Evolutionary conservation across 2,113 vertebrate genomes (phyloP), one percentile per base, ranked within the genome.

Genomic region (Zosterops lateralis): DNA sequence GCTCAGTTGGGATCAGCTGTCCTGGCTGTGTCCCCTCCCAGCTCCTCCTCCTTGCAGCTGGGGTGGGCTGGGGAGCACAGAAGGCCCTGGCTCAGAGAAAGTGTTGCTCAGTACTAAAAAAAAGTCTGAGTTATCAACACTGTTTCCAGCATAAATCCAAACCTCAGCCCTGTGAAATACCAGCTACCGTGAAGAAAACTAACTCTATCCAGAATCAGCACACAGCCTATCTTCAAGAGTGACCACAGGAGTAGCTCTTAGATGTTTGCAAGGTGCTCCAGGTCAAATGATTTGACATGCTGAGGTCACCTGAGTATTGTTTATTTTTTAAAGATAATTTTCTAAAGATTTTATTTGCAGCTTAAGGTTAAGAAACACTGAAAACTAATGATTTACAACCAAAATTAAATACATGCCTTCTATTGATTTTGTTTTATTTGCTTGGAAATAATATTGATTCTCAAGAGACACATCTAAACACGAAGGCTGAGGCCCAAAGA

Each of bases 371-470:
- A 92, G 84, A 97, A 97, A 95, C 85, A 96, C 89, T 90, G 86
- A 87, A 94, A 96, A 92, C 64, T 95, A 97, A 97, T 95, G 84
- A 98, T 97, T 96, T 97, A 75, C 91, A 97, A 97, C 77, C 75
- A 97, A 97, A 97, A 95, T 93, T 70, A 96, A 98, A 92, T 92
- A 92, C 93, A 66, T 88, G 83, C 86, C 91, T 94, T 64, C 26
- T 93, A 98, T 98, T 95, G 98, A 98, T 98, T 98, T 97, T 89
- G 51, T 18, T 98, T 98, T 97, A 97, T 97, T 97, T 97, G 96
- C 97, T 98, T 96, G 95, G 97, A 98, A 97, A 97, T 96, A 95
- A 84, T 97, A 98, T 98, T 92, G 97, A 98, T 97, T 94, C 81
- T 90, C 93, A 96, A 95, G 93, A 98, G 96, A 97, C 92, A 87